Evolutionary conservation across 2,888 invertebrate genomes (phyloP).

Genomic region (Tetragonisca angustula): DNA sequence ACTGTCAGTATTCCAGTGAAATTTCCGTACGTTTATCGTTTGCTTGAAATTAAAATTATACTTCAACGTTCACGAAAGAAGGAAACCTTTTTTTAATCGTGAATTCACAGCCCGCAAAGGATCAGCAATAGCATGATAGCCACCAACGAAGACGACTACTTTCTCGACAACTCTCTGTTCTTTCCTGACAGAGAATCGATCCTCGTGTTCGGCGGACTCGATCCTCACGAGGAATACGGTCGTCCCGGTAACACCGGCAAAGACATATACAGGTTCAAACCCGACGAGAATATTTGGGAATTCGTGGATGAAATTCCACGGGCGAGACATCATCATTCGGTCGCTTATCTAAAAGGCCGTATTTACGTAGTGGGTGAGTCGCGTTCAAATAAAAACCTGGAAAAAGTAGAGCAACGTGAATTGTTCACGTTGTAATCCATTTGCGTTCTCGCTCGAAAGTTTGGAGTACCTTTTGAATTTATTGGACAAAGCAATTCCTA

Average conservation of each 20-base stretch:
- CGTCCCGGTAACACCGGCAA: conserved; percentile 87
- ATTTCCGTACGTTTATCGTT: too few species aligned
- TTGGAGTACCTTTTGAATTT: too few species aligned
- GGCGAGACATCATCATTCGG: conserved; percentile 89
- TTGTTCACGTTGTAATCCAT: not conserved
- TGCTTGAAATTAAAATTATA: too few species aligned
- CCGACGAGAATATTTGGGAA: conserved; percentile 88
- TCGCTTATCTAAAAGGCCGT: conserved; percentile 87
- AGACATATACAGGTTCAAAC: conserved; percentile 87
- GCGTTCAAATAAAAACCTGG: not conserved
- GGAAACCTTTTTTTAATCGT: too few species aligned
- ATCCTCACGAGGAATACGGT: conserved; percentile 87
- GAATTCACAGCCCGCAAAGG: conserved; percentile 57
- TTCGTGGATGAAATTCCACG: conserved; percentile 88
- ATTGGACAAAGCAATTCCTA: too few species aligned
- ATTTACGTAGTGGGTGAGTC: conserved; percentile 88
- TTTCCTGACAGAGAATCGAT: conserved; percentile 87
- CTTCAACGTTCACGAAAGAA: too few species aligned
- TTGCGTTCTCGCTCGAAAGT: not conserved
- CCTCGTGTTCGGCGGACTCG: conserved; percentile 89
- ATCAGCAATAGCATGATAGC: conserved; percentile 67
- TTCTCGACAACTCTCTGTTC: conserved; percentile 85
- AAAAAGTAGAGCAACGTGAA: not conserved
- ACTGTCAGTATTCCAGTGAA: not conserved
- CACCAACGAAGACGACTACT: conserved; percentile 82